These are phyloP conservation scores for Ashinkailepas kermadecensis DNA, from an alignment of 2,888 invertebrate genomes.

Conservation along the genomic window DNA sequence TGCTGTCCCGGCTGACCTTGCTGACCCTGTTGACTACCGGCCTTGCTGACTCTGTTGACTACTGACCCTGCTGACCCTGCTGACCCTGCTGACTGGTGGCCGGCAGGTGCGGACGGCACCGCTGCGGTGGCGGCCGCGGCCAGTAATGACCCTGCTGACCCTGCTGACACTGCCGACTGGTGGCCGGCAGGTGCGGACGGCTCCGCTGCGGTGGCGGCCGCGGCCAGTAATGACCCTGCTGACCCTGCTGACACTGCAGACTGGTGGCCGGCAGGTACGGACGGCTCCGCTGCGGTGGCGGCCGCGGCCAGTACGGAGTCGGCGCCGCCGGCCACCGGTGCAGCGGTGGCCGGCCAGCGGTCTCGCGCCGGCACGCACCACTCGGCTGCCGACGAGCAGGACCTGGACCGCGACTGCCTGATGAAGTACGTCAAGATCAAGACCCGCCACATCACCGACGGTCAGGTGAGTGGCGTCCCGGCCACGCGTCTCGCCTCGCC, in stretches of 20 bases:
- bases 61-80: background rate
- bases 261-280: background rate
- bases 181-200: background rate
- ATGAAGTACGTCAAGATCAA: constrained; percentile 81
- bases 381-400: constrained; percentile 47
- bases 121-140: background rate
- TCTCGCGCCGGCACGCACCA: constrained; percentile 26
- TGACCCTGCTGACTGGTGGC: background rate
- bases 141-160: background rate
- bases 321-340: no score
- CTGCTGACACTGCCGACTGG: background rate
- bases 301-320: background rate
- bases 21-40: background rate
- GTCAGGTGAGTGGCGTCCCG: constrained; percentile 53
- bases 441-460: constrained; percentile 80
- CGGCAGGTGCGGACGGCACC: background rate
- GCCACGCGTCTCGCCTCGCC: no score
- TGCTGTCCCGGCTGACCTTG: background rate
- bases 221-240: background rate
- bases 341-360: background rate
- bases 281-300: background rate
- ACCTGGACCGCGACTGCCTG: constrained; percentile 48
- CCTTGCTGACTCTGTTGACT: background rate
- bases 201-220: background rate
- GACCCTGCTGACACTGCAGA: background rate